Evolutionary conservation across 1,140 invertebrate genomes (phyloP).

Genomic region (Habropoda laboriosa): DNA sequence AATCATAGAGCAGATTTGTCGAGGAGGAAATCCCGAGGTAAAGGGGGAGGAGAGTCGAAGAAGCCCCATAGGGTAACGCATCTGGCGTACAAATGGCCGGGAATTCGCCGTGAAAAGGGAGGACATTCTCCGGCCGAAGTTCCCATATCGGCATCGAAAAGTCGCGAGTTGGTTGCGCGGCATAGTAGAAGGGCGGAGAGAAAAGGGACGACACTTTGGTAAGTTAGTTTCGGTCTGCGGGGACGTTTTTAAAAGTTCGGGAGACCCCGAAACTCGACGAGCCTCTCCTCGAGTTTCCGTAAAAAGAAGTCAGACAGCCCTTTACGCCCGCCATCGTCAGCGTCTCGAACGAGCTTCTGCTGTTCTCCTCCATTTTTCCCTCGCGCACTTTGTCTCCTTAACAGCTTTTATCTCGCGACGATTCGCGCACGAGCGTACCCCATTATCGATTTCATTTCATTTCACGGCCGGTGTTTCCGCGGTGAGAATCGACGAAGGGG

Average conservation of each 20-base stretch:
- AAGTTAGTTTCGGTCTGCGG: conserved; percentile 59
- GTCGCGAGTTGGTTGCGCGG: conserved; percentile 35
- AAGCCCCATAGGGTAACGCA: conserved; percentile 54
- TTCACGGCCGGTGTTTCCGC: conserved; percentile 55
- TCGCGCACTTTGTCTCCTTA: conserved; percentile 63
- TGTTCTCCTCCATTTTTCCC: conserved; percentile 29
- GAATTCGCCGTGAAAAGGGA: conserved; percentile 25
- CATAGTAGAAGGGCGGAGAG: background rate
- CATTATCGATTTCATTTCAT: conserved; percentile 69
- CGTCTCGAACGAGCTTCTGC: background rate
- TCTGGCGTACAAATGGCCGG: conserved; percentile 50
- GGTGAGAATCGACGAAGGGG: background rate
- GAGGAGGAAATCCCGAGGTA: background rate
- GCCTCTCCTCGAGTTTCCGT: background rate
- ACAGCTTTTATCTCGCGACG: conserved; percentile 63
- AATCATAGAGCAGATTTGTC: background rate
- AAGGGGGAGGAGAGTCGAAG: background rate
- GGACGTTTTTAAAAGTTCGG: conserved; percentile 63
- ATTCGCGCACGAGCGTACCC: conserved; percentile 62
- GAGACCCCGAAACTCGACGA: background rate
- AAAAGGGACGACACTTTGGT: conserved; percentile 29
- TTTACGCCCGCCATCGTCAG: background rate
- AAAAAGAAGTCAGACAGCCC: background rate
- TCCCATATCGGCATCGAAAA: conserved; percentile 60
- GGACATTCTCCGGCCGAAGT: conserved; percentile 12